These are phyloP conservation scores for Notarius lentiginosus DNA, from an alignment of 2,113 vertebrate genomes.

Conservation along the genomic window DNA sequence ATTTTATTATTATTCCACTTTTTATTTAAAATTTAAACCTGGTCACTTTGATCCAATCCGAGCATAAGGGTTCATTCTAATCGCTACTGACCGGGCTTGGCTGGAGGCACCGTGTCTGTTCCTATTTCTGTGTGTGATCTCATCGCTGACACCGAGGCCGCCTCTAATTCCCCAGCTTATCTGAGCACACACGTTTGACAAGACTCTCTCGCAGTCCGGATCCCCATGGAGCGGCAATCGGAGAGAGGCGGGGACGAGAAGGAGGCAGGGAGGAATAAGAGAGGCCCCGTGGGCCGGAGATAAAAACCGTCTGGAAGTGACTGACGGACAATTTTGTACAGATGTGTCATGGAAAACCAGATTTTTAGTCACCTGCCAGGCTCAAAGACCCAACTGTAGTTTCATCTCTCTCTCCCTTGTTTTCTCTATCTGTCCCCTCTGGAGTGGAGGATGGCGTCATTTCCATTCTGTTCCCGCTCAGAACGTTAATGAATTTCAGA, in stretches of 20 bases:
- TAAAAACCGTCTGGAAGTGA: constrained; percentile 60
- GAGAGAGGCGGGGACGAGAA: constrained; percentile 6
- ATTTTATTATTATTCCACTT: background rate
- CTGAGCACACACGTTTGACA: constrained; percentile 66
- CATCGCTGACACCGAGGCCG: constrained; percentile 54
- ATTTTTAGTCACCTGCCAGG: constrained; percentile 71
- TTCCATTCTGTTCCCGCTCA: constrained; percentile 26
- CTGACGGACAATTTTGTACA: constrained; percentile 66
- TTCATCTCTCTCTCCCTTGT: constrained; percentile 41
- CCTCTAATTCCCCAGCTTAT: constrained; percentile 73
- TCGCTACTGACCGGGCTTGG: background rate
- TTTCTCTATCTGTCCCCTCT: constrained; percentile 4
- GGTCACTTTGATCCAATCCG: background rate
- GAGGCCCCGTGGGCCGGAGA: constrained; percentile 44
- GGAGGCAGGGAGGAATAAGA: constrained; percentile 24
- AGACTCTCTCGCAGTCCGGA: constrained; percentile 60
- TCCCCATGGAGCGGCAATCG: constrained; percentile 54
- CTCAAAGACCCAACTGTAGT: constrained; percentile 61
- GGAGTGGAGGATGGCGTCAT: background rate
- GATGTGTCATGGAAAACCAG: constrained; percentile 73
- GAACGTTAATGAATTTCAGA: constrained; percentile 65
- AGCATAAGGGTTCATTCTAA: constrained; percentile 19
- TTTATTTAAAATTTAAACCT: background rate
- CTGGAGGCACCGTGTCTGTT: constrained; percentile 27
- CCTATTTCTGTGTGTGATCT: constrained; percentile 29